Base-by-base conservation (phyloP, 1,140 invertebrate species). In the Scaptodrosophila lebanonensis region DNA sequence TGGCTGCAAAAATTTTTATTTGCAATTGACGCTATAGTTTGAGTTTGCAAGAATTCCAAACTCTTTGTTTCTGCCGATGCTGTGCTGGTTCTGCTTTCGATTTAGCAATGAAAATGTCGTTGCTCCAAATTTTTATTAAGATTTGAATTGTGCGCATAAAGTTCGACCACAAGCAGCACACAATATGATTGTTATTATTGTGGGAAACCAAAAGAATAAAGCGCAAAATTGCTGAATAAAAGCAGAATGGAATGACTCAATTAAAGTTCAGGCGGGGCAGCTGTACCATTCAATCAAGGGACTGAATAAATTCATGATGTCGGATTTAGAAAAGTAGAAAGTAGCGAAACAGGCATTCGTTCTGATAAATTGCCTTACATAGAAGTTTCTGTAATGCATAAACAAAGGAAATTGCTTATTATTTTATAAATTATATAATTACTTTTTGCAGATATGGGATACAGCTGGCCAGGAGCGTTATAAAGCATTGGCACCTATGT, bases 401-500 rank as follows among this genome's bases (percentile, higher is more conserved):
- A 18, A 43, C 29, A 52, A 40, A 20, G 33, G 25, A 38, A 52
- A 29, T 60, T 6, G 32, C 25, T 12, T 11, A 6, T 5, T 5
- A 29, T 6, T 29, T 9, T 6, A 29, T 9, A 9, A 5, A 29
- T 29, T 29, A 29, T 6, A 29, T 29, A 29, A 6, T 6, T 9
- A 29, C 5, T 32, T 6, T 17, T 65, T 69, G 8, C 57, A 91
- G 93, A 92, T 93, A 18, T 95, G 96, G 96, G 96, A 98, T 83
- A 97, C 96, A 3, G 95, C 96, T 5, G 96, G 96, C 0, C 94
- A 96, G 85, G 92, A 93, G 85, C 88, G 95, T 65, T 97, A 95
- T 86, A 90, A 93, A 52, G 92, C 95, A 0, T 93, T 97, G 90
- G 94, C 94, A 0, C 95, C 95, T 3, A 96, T 97, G 93, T 97